These are phyloP conservation scores for Zaprionus kolodkinae DNA, from an alignment of 1,140 invertebrate species.

Conservation along the genomic window DNA sequence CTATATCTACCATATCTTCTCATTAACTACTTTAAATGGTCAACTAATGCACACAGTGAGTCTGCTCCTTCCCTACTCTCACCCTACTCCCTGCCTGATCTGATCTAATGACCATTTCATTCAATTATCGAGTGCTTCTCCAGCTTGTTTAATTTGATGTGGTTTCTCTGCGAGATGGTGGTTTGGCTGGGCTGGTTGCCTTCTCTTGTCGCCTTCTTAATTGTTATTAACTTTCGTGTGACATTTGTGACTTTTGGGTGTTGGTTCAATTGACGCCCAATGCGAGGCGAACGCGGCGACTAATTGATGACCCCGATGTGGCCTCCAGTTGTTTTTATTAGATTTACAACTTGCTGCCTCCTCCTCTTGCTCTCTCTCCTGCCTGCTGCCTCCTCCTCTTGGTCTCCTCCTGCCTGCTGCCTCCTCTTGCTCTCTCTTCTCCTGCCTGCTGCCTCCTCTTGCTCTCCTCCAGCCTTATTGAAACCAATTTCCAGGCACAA, in stretches of 20 bases:
- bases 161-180: constrained; percentile 36
- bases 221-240: constrained; percentile 81
- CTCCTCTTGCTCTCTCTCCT: too few species aligned
- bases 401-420: too few species aligned
- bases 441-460: background rate
- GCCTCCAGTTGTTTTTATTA: constrained; percentile 74
- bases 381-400: background rate
- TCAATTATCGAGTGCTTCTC: constrained; percentile 54
- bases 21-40: background rate
- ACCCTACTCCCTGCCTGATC: background rate
- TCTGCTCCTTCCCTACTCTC: too few species aligned
- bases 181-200: constrained; percentile 28
- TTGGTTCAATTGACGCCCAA: constrained; percentile 64
- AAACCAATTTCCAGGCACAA: constrained; percentile 40
- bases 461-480: background rate
- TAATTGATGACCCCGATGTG: constrained; percentile 68
- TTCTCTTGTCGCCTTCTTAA: constrained; percentile 51
- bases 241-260: constrained; percentile 76
- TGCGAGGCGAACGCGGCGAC: constrained; percentile 15
- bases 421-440: too few species aligned
- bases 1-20: background rate
- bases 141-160: constrained; percentile 45
- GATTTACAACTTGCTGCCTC: constrained; percentile 51
- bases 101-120: constrained; percentile 53
- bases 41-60: background rate